Base-by-base conservation (phyloP, 2,113 vertebrate species). In the Sterna hirundo region DNA sequence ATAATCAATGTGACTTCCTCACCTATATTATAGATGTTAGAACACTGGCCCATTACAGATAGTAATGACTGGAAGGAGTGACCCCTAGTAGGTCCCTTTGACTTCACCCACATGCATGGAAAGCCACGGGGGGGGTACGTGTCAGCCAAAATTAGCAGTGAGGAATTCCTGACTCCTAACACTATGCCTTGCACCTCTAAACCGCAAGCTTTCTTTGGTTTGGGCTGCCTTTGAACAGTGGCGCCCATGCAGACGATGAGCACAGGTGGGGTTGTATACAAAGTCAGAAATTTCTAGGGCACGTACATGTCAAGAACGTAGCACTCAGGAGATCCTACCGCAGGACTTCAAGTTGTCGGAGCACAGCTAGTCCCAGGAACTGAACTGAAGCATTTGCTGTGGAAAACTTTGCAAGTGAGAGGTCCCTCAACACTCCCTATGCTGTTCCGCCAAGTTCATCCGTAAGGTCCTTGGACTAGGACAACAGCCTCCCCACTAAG, bases 111-210 rank as follows among this genome's bases (percentile, higher is more conserved):
- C 57, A 76, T 6, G 3, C 54, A 65, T 57, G 66, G 40, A 85
- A 89, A 94, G 32, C 58, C 78, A 83, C 16, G 77, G 10, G 3
- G 12, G 11, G 27, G 52, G 22, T 83, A 64, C 0, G 3, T 46
- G 22, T 61, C 83, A 89, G 74, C 44, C 81, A 92, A 77, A 96
- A 93, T 94, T 95, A 94, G 88, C 74, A 49, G 34, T 9, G 34
- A 85, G 44, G 75, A 89, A 96, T 96, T 94, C 75, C 54, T 51
- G 38, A 89, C 30, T 52, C 52, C 64, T 84, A 83, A 49, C 86
- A 40, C 72, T 89, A 79, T 76, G 83, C 19, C 65, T 80, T 83
- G 46, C 74, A 62, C 83, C 69, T 82, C 54, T 65, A 92, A 77
- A 84, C 54, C 2, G 3, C 17, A 18, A 0, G 0, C 40, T 71